phyloP scores from a whole-genome alignment of 2,797 vertebrate genomes.

The Bucorvus abyssinicus region DNA sequence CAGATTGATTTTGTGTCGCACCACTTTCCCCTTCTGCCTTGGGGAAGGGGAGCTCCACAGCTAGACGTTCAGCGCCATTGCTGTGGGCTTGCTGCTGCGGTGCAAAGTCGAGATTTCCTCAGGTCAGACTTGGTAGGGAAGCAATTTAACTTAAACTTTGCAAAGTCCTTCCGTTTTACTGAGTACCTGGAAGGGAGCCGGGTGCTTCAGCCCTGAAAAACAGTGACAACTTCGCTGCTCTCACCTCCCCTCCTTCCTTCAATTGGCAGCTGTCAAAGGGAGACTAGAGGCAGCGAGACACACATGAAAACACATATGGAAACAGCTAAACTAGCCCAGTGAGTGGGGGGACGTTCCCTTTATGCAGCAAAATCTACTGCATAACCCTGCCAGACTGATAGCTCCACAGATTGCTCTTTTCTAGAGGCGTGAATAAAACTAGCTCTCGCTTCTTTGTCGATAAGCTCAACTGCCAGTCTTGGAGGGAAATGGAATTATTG shows the following conservation, averaged over 20 bases:
- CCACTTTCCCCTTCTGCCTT: not conserved
- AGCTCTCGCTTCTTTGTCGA: rapidly evolving
- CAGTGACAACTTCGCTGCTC: not conserved
- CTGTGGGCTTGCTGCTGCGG: not conserved
- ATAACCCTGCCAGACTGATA: not conserved
- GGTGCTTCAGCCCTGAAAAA: not conserved
- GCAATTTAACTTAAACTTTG: not conserved
- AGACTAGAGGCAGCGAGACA: not conserved
- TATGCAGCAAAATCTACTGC: not conserved
- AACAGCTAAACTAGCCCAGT: not conserved
- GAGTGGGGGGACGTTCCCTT: rapidly evolving
- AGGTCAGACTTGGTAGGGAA: not conserved
- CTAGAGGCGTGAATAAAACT: not conserved
- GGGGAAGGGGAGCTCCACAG: not conserved
- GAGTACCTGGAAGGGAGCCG: not conserved
- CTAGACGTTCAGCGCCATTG: not conserved
- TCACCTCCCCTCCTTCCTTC: not conserved
- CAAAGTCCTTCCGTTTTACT: not conserved
- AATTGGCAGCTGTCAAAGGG: not conserved
- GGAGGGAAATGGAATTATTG: not conserved
- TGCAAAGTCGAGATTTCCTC: not conserved
- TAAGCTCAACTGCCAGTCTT: not conserved
- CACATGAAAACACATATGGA: not conserved
- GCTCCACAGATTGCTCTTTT: not conserved
- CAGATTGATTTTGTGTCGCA: not conserved